Evolutionary conservation across 2,113 vertebrate genomes (phyloP), one percentile per base, ranked within the genome.

Genomic region (Bufo bufo): DNA sequence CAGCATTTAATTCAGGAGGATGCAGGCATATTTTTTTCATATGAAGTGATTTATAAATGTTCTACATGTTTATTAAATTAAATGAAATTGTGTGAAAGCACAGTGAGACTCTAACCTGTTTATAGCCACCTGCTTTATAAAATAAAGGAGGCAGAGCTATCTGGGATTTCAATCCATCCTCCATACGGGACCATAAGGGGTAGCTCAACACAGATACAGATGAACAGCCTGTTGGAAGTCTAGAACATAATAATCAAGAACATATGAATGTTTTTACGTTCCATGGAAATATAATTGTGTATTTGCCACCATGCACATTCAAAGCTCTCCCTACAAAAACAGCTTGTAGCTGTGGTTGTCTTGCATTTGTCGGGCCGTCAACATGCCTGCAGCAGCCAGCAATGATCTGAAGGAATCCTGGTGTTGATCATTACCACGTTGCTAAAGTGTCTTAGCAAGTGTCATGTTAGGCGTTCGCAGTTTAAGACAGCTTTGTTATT

Each of bases 401-500:
- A 23, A 72, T 74, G 83, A 85, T 85, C 83, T 85, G 63, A 59
- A 85, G 83, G 52, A 85, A 74, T 45, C 66, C 83, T 75, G 66
- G 69, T 85, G 66, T 75, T 72, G 83, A 59, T 85, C 83, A 85
- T 85, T 85, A 85, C 69, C 83, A 85, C 69, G 16, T 85, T 85
- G 69, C 69, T 85, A 85, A 85, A 85, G 69, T 85, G 83, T 85
- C 54, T 85, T 85, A 74, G 33, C 66, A 75, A 85, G 83, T 85
- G 83, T 84, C 82, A 84, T 84, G 82, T 84, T 54, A 84, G 81
- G 65, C 82, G 65, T 84, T 84, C 82, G 54, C 82, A 84, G 82
- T 84, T 69, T 84, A 84, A 84, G 82, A 84, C 59, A 84, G 82
- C 82, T 84, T 84, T 84, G 82, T 71, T 84, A 84, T 71, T 69